A percentile compares a stretch with the other conserved stretches of the same genome.
phyloP scores from a whole-genome alignment of 2,113 vertebrate species.

The Zosterops borbonicus region DNA sequence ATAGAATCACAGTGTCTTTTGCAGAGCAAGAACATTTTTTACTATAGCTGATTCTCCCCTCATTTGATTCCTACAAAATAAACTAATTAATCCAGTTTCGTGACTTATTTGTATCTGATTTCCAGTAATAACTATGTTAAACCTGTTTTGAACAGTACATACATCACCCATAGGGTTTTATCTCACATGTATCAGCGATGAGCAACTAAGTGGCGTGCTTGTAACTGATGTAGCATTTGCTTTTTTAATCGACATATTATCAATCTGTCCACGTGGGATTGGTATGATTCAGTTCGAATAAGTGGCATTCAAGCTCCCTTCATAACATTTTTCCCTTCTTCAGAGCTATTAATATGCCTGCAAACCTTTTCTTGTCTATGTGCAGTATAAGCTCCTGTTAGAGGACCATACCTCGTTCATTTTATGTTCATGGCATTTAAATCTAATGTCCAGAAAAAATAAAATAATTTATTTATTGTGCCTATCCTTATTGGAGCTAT shows the following conservation, averaged over 20 bases:
- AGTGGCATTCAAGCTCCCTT: neutral
- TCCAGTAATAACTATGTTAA: neutral
- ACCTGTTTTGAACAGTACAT: neutral
- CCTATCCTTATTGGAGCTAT: neutral
- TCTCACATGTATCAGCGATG: neutral
- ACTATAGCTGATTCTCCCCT: neutral
- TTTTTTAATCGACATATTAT: neutral
- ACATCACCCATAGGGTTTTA: neutral
- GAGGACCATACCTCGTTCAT: neutral
- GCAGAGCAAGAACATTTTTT: neutral
- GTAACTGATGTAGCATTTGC: neutral
- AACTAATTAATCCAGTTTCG: neutral
- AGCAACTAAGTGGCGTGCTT: neutral
- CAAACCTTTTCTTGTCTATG: neutral
- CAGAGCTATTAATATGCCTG: neutral
- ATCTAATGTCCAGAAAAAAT: neutral
- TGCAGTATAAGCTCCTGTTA: neutral
- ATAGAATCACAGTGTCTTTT: neutral
- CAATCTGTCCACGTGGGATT: neutral
- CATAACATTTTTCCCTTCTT: neutral
- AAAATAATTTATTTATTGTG: neutral
- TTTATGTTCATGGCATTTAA: neutral
- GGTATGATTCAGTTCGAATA: neutral
- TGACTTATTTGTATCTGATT: neutral
- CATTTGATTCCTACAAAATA: neutral